phyloP scores from a whole-genome alignment of 2,797 vertebrate species.

The Coregonus sp. region DNA sequence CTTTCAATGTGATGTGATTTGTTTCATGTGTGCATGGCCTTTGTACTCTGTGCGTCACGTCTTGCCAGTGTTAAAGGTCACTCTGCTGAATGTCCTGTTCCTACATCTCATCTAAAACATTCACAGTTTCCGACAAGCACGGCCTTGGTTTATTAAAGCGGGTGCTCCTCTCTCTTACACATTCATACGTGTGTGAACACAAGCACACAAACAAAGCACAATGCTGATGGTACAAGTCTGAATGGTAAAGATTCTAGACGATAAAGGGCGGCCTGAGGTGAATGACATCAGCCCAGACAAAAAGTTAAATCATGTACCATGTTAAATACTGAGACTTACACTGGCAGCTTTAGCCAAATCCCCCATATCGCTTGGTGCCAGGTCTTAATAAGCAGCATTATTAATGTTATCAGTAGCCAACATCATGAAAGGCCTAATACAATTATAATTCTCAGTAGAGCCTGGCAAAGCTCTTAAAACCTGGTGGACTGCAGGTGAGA shows the following conservation, averaged over 20 bases:
- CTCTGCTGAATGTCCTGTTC: neutral
- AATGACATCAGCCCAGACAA: neutral
- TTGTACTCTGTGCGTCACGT: neutral
- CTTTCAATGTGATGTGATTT: neutral
- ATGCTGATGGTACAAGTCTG: neutral
- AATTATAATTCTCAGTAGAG: neutral
- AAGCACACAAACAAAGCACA: neutral
- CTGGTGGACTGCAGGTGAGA: neutral
- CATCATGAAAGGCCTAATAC: neutral
- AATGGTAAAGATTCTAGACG: neutral
- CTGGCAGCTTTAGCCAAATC: neutral
- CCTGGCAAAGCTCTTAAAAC: neutral
- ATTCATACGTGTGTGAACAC: neutral
- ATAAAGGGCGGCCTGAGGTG: neutral
- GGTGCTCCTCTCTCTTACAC: too few relatives aligned
- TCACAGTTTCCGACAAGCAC: neutral
- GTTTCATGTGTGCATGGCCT: neutral
- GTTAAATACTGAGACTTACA: neutral
- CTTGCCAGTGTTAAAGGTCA: neutral
- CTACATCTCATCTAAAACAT: neutral
- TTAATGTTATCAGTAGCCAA: neutral
- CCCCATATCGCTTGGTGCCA: neutral
- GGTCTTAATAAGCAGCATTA: neutral
- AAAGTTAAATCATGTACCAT: neutral
- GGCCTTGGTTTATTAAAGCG: too few relatives aligned